A percentile compares a stretch with the other conserved stretches of the same genome.
These are phyloP conservation scores for Macroramphosus scolopax DNA, from an alignment of 2,797 vertebrate genomes.

Conservation along the genomic window DNA sequence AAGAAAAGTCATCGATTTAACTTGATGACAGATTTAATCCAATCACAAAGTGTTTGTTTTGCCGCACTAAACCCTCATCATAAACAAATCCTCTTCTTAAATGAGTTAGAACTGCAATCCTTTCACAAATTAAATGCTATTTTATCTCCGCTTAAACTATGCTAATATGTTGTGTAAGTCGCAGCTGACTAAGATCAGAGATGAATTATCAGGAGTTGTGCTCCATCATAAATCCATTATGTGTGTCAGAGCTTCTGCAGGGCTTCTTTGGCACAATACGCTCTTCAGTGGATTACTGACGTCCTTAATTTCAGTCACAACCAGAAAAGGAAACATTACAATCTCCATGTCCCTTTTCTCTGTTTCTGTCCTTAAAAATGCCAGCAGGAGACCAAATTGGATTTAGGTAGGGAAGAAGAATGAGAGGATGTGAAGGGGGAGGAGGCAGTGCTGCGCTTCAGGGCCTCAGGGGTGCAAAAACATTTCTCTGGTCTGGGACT, in stretches of 20 bases:
- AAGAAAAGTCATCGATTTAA: too few relatives aligned
- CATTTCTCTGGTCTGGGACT: slow-evolving; percentile 65
- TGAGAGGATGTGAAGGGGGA: slow-evolving; percentile 31
- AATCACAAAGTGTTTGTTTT: too few relatives aligned
- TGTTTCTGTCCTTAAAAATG: slow-evolving; percentile 34
- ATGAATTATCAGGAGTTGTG: slow-evolving; percentile 17
- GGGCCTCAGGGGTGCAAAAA: slow-evolving; percentile 59
- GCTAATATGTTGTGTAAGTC: slow-evolving; percentile 40
- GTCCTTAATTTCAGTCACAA: slow-evolving; percentile 30
- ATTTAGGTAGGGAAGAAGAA: slow-evolving; percentile 47
- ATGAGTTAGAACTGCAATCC: slow-evolving; percentile 1
- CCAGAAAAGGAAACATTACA: slow-evolving; percentile 16
- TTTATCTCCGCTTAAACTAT: slow-evolving; percentile 38
- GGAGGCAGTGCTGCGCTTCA: slow-evolving; percentile 50
- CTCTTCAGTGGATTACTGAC: slow-evolving; percentile 25
- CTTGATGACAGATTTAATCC: slow-evolving; percentile 12
- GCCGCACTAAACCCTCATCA: too few relatives aligned
- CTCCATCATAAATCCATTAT: slow-evolving; percentile 34
- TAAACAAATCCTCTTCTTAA: too few relatives aligned
- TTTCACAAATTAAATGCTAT: too few relatives aligned
- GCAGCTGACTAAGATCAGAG: slow-evolving; percentile 39
- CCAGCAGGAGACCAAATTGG: slow-evolving; percentile 35
- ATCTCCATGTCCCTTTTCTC: not conserved
- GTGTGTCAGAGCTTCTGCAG: slow-evolving; percentile 27
- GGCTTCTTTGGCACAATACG: slow-evolving; percentile 5